phyloP scores from a whole-genome alignment of 1,140 invertebrate species.

The Apis cerana region DNA sequence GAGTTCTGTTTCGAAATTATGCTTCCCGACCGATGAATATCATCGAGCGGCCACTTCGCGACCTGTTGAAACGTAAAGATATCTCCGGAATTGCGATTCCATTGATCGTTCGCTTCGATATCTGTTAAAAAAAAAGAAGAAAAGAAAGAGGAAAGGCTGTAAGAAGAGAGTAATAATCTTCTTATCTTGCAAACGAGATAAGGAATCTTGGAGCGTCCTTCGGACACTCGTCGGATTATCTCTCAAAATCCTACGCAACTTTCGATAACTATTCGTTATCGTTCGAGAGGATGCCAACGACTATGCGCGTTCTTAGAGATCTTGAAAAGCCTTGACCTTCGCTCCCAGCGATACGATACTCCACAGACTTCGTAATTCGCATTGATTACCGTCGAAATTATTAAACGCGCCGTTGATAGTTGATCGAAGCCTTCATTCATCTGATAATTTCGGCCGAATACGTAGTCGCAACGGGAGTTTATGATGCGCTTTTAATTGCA shows the following conservation, averaged over 20 bases:
- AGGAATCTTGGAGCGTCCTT: too few relatives aligned
- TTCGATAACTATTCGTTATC: too few relatives aligned
- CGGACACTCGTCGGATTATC: too few relatives aligned
- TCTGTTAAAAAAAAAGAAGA: too few relatives aligned
- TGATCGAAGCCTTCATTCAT: neutral
- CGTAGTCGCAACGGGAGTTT: slow-evolving; percentile 18
- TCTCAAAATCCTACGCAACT: too few relatives aligned
- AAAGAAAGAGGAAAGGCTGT: too few relatives aligned
- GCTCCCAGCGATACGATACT: too few relatives aligned
- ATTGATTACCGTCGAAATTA: neutral
- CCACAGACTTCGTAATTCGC: neutral
- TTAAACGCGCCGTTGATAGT: neutral
- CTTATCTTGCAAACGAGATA: too few relatives aligned
- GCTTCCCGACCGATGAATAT: neutral
- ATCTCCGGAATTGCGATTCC: neutral
- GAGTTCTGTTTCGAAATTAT: slow-evolving; percentile 15
- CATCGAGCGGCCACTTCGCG: slow-evolving; percentile 17
- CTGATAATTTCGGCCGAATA: slow-evolving; percentile 17
- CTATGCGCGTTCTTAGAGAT: too few relatives aligned
- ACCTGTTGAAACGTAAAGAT: slow-evolving; percentile 20
- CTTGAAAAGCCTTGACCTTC: too few relatives aligned
- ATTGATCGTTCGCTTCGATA: neutral
- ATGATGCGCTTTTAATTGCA: slow-evolving; percentile 47
- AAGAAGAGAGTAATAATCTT: too few relatives aligned
- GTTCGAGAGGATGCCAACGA: too few relatives aligned